A percentile compares a stretch with the other conserved stretches of the same genome.
phyloP scores from a whole-genome alignment of 2,113 vertebrate genomes.

The Acrocephalus arundinaceus region DNA sequence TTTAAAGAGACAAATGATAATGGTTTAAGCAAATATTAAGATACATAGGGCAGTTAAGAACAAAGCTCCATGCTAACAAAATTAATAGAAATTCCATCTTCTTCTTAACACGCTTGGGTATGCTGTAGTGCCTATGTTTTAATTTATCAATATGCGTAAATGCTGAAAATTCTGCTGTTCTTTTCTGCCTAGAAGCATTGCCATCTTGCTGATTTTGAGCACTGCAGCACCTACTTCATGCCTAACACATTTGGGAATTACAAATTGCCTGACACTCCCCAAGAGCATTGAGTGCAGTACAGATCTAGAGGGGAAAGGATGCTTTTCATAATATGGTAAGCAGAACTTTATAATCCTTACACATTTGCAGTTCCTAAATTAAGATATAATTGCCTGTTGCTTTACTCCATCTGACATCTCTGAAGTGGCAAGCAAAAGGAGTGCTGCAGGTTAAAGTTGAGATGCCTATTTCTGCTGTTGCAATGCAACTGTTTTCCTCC shows the following conservation, averaged over 20 bases:
- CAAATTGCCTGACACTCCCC: conserved; percentile 2
- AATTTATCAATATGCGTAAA: conserved; percentile 2
- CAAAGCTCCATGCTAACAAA: not conserved
- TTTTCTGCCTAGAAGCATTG: not conserved
- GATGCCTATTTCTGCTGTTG: not conserved
- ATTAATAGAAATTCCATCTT: not conserved
- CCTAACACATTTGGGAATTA: conserved; percentile 2
- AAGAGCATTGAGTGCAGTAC: conserved; percentile 2
- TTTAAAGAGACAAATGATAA: not conserved
- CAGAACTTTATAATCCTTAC: not conserved
- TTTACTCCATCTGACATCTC: not conserved
- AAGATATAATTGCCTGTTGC: not conserved
- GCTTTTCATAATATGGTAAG: conserved; percentile 3
- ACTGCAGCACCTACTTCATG: not conserved
- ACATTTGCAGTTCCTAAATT: not conserved
- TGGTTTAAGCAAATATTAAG: not conserved
- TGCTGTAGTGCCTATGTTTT: not conserved
- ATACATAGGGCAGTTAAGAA: not conserved
- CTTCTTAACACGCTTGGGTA: not conserved
- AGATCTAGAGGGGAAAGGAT: not conserved
- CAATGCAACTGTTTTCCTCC: not conserved
- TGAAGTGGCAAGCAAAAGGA: not conserved
- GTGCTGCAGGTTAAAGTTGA: not conserved
- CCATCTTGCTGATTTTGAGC: not conserved
- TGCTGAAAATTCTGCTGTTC: not conserved